Evolutionary conservation across 2,888 invertebrate species (phyloP), one percentile per base, ranked within the genome.

Genomic region (Pachliopta kotzebuea): DNA sequence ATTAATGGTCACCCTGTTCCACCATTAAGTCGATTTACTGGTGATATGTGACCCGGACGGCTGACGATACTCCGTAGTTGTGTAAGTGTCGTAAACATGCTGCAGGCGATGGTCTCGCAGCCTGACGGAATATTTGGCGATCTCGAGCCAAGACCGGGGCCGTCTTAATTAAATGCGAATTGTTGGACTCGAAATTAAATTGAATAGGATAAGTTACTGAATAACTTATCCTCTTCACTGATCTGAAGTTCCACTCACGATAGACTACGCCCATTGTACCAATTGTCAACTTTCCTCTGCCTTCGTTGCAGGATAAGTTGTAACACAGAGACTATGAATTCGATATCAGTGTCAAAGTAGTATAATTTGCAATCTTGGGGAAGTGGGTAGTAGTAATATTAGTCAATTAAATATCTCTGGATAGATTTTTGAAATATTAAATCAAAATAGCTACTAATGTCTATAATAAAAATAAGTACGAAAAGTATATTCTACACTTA

Each of bases 11-110:
- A 74, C 70, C 75, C 66, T 68, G 72, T 70, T 72, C 69, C 69
- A 70, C 66, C 74, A 79, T 83, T 78, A 79, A 71, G 73, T 74
- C 77, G 78, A 82, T 82, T 80, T 76, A 78, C 75, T 71, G 72
- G 74, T 76, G 78, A 79, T 78, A 79, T 83, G 80, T 83, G 82
- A 79, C 79, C 72, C 62, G 66, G 70, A 66, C 66, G 63, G 69
- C 75, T 73, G 77, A 76, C 77, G 78, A 72, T 74, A 70, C 66
- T 65, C 67, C 42, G n/a, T 58, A 56, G 66, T 68, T 67, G 67
- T 70, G 66, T 69, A 68, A 66, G 72, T 69, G 70, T 69, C 67
- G 67, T 69, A 63, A 57, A 54, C 60, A 61, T 67, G 68, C 68
- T 67, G 66, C 59, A 57, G 45, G 26, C 52, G 37, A 54, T 52